Evolutionary conservation across 2,113 vertebrate species (phyloP).

Genomic region (Myrmophylax atrothorax): DNA sequence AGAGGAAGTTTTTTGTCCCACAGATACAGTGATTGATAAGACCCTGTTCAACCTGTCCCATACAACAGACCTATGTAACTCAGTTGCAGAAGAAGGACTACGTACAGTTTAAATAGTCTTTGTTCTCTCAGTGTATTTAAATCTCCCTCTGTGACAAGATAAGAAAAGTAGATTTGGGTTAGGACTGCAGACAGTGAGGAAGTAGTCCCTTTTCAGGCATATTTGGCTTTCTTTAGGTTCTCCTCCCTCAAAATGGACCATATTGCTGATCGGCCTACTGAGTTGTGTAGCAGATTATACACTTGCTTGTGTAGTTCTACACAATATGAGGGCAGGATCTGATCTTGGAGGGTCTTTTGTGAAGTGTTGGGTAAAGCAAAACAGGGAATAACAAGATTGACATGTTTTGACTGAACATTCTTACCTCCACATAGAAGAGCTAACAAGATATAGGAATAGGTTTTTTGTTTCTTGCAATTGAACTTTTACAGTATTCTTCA

Average conservation of each 20-base stretch:
- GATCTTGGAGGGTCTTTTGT: not conserved
- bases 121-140: not conserved
- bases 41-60: not conserved
- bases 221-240: not conserved
- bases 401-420: not conserved
- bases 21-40: not conserved
- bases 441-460: not conserved
- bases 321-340: not conserved
- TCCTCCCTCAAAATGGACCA: not conserved
- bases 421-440: not conserved
- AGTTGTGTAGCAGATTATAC: no score
- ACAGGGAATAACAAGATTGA: not conserved
- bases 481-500: not conserved
- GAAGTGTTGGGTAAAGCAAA: not conserved
- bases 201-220: not conserved
- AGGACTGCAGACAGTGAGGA: not conserved
- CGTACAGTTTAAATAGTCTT: not conserved
- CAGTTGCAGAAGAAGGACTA: not conserved
- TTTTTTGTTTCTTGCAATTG: not conserved
- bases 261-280: not conserved
- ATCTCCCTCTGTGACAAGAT: not conserved
- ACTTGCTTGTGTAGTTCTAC: not conserved
- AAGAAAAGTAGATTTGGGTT: not conserved
- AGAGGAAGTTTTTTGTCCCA: not conserved
- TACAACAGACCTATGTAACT: not conserved